These are phyloP conservation scores for Oxyscelio sp. DNA, from an alignment of 2,888 invertebrate species.

Conservation along the genomic window DNA sequence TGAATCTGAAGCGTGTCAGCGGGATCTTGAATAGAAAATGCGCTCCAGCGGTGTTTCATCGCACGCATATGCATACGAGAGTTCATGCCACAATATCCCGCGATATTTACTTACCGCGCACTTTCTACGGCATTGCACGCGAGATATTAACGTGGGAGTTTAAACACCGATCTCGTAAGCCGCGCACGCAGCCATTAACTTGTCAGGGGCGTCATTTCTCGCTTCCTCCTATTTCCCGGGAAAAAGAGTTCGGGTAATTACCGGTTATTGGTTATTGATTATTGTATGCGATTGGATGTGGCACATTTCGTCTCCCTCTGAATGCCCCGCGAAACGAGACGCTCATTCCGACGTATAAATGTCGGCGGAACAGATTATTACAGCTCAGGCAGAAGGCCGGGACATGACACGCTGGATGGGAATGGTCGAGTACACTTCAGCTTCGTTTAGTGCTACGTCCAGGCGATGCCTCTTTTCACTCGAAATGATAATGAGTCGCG, in stretches of 20 bases:
- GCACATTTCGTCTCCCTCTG: conserved; percentile 32
- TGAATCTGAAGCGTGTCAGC: conserved; percentile 56
- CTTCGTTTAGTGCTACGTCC: neutral
- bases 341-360: neutral
- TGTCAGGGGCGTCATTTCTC: conserved; percentile 52
- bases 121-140: conserved; percentile 57
- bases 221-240: conserved; percentile 20
- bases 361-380: conserved; percentile 19
- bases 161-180: conserved; percentile 47
- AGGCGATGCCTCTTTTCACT: neutral
- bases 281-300: conserved; percentile 15
- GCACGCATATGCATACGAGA: conserved; percentile 33
- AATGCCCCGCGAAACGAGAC: neutral
- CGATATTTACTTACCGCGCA: conserved; percentile 60
- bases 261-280: conserved; percentile 57
- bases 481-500: neutral
- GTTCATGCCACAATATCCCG: conserved; percentile 37
- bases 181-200: conserved; percentile 56
- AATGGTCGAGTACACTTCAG: neutral
- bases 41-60: conserved; percentile 13
- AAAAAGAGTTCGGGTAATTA: conserved; percentile 41
- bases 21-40: conserved; percentile 51
- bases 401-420: neutral
- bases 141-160: conserved; percentile 68
- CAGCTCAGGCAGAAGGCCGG: neutral